These are phyloP conservation scores for Sebastes diploproa DNA, from an alignment of 2,797 vertebrate species.

Conservation along the genomic window DNA sequence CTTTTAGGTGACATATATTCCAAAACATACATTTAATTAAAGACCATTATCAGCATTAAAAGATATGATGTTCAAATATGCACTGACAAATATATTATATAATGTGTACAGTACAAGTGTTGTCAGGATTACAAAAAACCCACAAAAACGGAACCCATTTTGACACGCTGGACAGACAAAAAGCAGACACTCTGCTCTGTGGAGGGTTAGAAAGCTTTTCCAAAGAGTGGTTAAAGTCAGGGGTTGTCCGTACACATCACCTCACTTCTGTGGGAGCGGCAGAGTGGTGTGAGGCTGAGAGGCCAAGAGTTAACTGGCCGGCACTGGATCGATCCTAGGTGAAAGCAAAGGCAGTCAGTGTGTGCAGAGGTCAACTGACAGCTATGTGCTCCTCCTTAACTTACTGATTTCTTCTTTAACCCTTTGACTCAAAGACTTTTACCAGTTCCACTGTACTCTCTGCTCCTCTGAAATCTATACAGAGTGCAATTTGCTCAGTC, in stretches of 20 bases:
- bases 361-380: constrained; percentile 59
- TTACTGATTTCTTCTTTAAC: constrained; percentile 69
- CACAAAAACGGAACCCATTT: not conserved
- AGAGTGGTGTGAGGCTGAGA: constrained; percentile 37
- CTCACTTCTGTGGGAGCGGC: constrained; percentile 49
- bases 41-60: not conserved
- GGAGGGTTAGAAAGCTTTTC: constrained; percentile 15
- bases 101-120: not conserved
- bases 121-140: not conserved
- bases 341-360: constrained; percentile 47
- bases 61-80: not conserved
- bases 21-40: not conserved
- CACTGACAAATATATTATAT: too few species aligned
- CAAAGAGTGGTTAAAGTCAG: constrained; percentile 15
- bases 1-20: not conserved
- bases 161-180: not conserved
- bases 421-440: constrained; percentile 57
- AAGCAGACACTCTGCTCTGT: not conserved
- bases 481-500: constrained; percentile 22
- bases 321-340: constrained; percentile 71
- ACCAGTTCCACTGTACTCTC: constrained; percentile 41
- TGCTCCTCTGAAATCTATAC: constrained; percentile 46
- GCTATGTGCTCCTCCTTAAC: constrained; percentile 74
- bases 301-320: constrained; percentile 68
- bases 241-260: constrained; percentile 35